Conservation (phyloP, 2,888 invertebrate species). For the Nymphalis urticae region DNA sequence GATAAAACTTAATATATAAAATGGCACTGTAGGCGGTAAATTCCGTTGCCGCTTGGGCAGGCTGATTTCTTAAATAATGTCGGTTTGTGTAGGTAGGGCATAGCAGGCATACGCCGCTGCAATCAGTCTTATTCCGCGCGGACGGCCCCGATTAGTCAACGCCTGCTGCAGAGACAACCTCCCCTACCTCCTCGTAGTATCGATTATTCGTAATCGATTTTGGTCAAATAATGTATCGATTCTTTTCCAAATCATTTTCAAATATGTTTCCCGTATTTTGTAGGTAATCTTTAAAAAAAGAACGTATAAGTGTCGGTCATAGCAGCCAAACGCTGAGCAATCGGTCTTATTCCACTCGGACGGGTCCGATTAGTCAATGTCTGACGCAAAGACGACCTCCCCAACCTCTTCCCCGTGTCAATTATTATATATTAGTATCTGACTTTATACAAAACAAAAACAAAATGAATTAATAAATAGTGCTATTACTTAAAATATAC, state of each 20-base stretch:
- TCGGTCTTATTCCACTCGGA: slow-evolving; percentile 81
- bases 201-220: slow-evolving; percentile 77
- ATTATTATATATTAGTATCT: slow-evolving; percentile 75
- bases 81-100: slow-evolving; percentile 75
- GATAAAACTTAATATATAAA: slow-evolving; percentile 28
- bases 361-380: slow-evolving; percentile 80
- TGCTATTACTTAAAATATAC: background rate
- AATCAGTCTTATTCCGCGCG: slow-evolving; percentile 81
- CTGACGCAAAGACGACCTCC: slow-evolving; percentile 77
- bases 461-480: too few species aligned
- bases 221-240: slow-evolving; percentile 49
- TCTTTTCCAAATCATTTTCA: slow-evolving; percentile 7
- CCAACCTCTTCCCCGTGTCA: slow-evolving; percentile 70
- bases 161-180: slow-evolving; percentile 79
- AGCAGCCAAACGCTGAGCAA: slow-evolving; percentile 75
- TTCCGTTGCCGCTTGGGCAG: slow-evolving; percentile 75
- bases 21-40: slow-evolving; percentile 63
- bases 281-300: slow-evolving; percentile 77
- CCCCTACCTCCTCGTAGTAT: slow-evolving; percentile 68
- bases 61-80: slow-evolving; percentile 81
- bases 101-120: slow-evolving; percentile 75
- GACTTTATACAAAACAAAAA: slow-evolving; percentile 53
- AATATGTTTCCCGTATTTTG: slow-evolving; percentile 30
- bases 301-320: slow-evolving; percentile 76
- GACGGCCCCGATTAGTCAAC: slow-evolving; percentile 80